Conservation (phyloP, 2,888 invertebrate genomes). For the Perdita meconis region DNA sequence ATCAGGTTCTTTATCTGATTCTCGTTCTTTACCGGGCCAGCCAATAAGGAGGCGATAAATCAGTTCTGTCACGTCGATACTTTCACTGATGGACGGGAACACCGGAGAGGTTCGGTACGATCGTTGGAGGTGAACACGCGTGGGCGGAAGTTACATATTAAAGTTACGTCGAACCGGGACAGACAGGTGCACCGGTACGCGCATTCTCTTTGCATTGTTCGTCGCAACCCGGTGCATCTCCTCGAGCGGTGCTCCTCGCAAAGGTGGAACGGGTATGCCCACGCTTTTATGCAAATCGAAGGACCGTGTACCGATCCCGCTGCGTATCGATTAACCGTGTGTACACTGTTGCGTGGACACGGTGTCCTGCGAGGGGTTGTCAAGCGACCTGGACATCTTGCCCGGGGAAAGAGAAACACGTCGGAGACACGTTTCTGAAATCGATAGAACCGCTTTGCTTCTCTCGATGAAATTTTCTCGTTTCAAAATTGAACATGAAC, state of each 20-base stretch:
- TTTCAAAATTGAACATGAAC: too few relatives aligned
- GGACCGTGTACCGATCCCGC: conserved; percentile 45
- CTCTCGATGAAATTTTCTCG: too few relatives aligned
- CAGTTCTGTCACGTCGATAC: conserved; percentile 45
- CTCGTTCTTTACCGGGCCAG: neutral
- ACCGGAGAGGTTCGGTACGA: conserved; percentile 12
- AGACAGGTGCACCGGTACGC: conserved; percentile 58
- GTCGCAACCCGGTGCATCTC: conserved; percentile 35
- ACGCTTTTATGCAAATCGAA: conserved; percentile 62
- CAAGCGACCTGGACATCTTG: conserved; percentile 13
- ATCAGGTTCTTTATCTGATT: too few relatives aligned
- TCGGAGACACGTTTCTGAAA: neutral
- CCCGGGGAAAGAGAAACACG: neutral
- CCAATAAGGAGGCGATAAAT: conserved; percentile 30
- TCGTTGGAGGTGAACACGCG: conserved; percentile 37
- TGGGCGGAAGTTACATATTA: conserved; percentile 72
- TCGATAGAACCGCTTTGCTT: neutral
- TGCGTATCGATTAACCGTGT: conserved; percentile 30
- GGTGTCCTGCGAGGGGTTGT: conserved; percentile 7
- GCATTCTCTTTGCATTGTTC: conserved; percentile 56
- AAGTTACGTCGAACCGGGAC: conserved; percentile 64
- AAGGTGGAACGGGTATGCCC: conserved; percentile 52
- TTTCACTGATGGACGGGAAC: conserved; percentile 63
- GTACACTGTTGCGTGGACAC: conserved; percentile 9
- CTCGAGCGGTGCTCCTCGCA: conserved; percentile 27